Evolutionary conservation across 2,113 vertebrate species (phyloP).

Genomic region (Chaetops frenatus): DNA sequence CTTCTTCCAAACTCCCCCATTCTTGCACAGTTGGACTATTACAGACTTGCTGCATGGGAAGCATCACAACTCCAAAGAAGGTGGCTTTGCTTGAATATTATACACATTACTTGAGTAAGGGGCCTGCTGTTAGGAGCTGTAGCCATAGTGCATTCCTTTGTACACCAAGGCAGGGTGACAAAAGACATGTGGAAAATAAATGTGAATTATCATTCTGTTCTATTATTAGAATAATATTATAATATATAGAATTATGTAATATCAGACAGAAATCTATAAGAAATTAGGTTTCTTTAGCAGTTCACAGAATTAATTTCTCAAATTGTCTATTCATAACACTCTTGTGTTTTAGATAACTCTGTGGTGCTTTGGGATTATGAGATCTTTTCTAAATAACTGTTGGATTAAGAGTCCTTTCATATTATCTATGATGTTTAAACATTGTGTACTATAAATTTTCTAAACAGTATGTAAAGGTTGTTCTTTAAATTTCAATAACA

Average conservation of each 20-base stretch:
- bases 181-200: background rate
- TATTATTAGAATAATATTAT: background rate
- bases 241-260: background rate
- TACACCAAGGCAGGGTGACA: background rate
- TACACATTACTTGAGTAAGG: background rate
- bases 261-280: background rate
- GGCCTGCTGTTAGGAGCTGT: fast-evolving
- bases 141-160: fast-evolving
- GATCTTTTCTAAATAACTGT: background rate
- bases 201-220: background rate
- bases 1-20: background rate
- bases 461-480: background rate
- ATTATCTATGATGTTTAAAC: background rate
- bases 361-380: background rate
- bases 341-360: background rate
- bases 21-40: background rate
- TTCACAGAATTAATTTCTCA: background rate
- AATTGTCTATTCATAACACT: background rate
- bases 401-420: background rate
- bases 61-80: background rate
- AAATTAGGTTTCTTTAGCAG: background rate
- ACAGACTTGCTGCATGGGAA: background rate
- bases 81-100: background rate
- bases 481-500: background rate
- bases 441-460: background rate